Conservation (phyloP, 1,140 invertebrate genomes). For the Drosophila bocqueti region DNA sequence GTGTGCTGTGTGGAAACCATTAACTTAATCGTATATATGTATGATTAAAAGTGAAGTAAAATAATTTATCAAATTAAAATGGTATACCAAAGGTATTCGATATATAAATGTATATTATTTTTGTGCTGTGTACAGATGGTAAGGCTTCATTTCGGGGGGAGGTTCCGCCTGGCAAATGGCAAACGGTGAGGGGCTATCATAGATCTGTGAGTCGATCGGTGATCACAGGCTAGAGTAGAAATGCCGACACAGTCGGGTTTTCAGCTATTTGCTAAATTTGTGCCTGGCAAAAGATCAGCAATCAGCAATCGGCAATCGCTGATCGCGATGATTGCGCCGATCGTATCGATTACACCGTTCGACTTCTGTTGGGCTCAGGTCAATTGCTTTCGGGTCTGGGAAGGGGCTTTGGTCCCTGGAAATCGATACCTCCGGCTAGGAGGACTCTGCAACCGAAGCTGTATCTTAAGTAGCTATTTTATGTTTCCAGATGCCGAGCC, state of each 20-base stretch:
- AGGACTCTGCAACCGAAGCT: constrained; percentile 24
- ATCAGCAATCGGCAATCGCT: constrained; percentile 45
- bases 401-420: constrained; percentile 25
- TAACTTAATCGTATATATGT: no score
- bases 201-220: constrained; percentile 45
- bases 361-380: constrained; percentile 77
- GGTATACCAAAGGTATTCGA: not conserved
- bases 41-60: no score
- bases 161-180: constrained; percentile 33
- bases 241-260: constrained; percentile 36
- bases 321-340: constrained; percentile 28
- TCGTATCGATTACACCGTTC: constrained; percentile 79
- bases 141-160: constrained; percentile 1
- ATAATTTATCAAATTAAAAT: no score
- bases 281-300: constrained; percentile 41
- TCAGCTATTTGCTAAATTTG: constrained; percentile 27
- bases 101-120: not conserved
- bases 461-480: constrained; percentile 80
- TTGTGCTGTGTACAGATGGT: not conserved
- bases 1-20: rapidly evolving
- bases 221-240: constrained; percentile 56
- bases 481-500: constrained; percentile 74
- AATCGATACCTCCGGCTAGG: constrained; percentile 54
- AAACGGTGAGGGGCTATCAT: constrained; percentile 27
- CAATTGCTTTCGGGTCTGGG: constrained; percentile 61